Base-by-base conservation (phyloP, 1,140 invertebrate species). In the Macrobrachium nipponense region DNA sequence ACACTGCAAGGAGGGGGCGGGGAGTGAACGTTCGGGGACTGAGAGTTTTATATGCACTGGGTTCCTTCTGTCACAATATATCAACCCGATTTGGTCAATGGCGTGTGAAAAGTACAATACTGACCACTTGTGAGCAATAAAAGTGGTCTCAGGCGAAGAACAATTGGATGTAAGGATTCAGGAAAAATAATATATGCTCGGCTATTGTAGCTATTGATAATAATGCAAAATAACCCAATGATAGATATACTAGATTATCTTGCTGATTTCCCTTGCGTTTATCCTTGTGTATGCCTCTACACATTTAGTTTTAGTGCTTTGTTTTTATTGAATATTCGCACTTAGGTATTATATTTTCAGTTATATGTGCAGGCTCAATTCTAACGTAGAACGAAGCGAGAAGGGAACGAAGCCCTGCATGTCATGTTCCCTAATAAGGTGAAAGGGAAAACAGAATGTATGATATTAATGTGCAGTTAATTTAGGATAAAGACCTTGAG, bases 111-210 rank as follows among this genome's bases (percentile, higher is more conserved):
- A 79, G 77, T 72, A 70, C 72, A 80, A 80, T 80, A 73, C 77
- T 86, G 84, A 80, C 84, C 84, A 86, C 84, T 86, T 86, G 84
- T 86, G 84, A 80, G 60, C 77, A 70, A 86, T 86, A 86, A 86
- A 86, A 86, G 77, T 64, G 84, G 77, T 86, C 84, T 80, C 84
- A 86, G 77, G 77, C 70, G 58, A 60, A 68, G 64, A 68, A 78
- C 73, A 70, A 77, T 64, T 78, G 82, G 82, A 84, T 44, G 62
- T 36, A 77, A 75, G 80, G 70, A 60, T 82, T 60, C 58, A 58
- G 20, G 68, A 44, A 58, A 51, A 51, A 51, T 51, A 64, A 44
- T 44, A 80, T 62, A 80, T 62, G 44, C 43, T n/a, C n/a, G 23
- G 64, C 62, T 62, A 44, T 80, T 80, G 59, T 58, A 44, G 73